Evolutionary conservation across 2,888 invertebrate species (phyloP).

Genomic region (Chouioia cunea): DNA sequence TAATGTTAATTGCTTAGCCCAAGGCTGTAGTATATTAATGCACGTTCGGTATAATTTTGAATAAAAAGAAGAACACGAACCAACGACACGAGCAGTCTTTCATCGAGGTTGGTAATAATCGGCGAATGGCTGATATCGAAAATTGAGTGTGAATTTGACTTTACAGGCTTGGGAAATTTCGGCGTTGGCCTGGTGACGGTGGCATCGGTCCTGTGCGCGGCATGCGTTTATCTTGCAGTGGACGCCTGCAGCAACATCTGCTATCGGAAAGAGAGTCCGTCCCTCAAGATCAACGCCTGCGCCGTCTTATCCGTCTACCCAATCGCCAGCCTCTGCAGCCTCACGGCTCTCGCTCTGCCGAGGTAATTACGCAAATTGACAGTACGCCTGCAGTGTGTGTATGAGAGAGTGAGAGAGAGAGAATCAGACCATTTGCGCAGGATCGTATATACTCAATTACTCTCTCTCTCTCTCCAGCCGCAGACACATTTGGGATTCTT

Average conservation of each 20-base stretch:
- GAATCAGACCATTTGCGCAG: no score
- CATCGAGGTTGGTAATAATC: no score
- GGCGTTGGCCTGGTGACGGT: constrained; percentile 58
- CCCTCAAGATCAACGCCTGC: constrained; percentile 59
- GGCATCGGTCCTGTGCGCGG: constrained; percentile 56
- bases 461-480: no score
- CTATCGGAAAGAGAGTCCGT: constrained; percentile 57
- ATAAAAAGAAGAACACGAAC: no score
- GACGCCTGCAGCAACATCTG: constrained; percentile 59
- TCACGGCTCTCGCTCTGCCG: constrained; percentile 61
- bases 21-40: neutral
- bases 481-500: no score
- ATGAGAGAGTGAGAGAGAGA: neutral
- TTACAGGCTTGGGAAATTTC: constrained; percentile 61
- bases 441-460: no score
- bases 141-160: neutral
- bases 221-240: constrained; percentile 59
- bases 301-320: constrained; percentile 62
- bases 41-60: constrained; percentile 1
- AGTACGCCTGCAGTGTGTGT: neutral
- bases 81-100: no score
- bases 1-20: no score
- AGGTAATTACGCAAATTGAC: constrained; percentile 56
- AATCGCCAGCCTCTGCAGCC: constrained; percentile 61
- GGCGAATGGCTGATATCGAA: no score